Conservation (phyloP, 2,113 vertebrate genomes). For the Geococcyx californianus region DNA sequence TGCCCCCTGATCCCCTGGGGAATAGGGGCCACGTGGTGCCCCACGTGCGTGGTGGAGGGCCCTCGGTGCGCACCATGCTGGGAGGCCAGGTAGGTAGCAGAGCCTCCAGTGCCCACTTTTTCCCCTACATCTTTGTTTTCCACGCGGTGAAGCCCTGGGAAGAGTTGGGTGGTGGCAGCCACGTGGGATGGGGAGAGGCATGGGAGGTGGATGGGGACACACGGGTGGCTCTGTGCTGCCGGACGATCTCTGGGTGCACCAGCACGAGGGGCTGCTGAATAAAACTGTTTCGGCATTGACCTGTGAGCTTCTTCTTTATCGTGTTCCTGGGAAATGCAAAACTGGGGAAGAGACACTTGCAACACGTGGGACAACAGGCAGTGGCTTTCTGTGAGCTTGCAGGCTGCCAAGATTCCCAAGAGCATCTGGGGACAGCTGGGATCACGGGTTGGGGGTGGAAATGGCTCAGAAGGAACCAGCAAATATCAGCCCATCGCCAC, state of each 20-base stretch:
- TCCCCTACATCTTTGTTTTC: background rate
- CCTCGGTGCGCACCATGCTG: fast-evolving
- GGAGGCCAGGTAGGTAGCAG: background rate
- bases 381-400: fast-evolving
- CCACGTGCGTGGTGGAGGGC: fast-evolving
- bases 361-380: fast-evolving
- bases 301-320: background rate
- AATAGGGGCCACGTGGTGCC: background rate
- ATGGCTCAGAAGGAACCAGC: fast-evolving
- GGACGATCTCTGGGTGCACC: fast-evolving
- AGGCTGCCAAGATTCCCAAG: background rate
- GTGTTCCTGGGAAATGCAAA: background rate
- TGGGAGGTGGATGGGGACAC: fast-evolving
- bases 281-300: background rate
- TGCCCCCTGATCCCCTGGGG: background rate
- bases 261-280: background rate
- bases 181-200: fast-evolving
- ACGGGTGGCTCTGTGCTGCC: background rate
- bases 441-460: background rate
- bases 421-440: too few species aligned
- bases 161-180: background rate
- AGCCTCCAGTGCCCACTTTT: background rate
- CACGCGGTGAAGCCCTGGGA: fast-evolving
- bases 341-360: background rate
- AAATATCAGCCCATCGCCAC: background rate